These are phyloP conservation scores for Zaprionus obscuricornis DNA, from an alignment of 2,888 invertebrate genomes.

Conservation along the genomic window DNA sequence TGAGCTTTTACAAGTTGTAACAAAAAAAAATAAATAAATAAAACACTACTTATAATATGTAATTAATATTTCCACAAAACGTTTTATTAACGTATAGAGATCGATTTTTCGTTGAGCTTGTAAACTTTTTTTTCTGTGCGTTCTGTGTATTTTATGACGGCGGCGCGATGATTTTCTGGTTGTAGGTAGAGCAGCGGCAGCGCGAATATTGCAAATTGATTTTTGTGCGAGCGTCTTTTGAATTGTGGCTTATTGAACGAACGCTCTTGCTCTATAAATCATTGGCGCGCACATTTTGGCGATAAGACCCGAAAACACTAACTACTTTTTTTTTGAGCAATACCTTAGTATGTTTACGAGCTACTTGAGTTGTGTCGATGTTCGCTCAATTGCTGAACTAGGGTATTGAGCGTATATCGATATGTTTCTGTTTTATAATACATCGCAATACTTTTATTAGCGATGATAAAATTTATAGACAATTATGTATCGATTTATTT, in stretches of 20 bases:
- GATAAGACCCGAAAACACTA: slow-evolving; percentile 33
- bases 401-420: no score
- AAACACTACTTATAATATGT: slow-evolving; percentile 1
- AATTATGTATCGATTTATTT: no score
- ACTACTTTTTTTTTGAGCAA: slow-evolving; percentile 46
- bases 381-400: no score
- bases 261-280: slow-evolving; percentile 9
- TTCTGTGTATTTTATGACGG: slow-evolving; percentile 17
- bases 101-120: slow-evolving; percentile 32
- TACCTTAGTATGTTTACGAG: no score
- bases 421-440: no score
- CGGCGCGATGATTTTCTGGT: slow-evolving; percentile 22
- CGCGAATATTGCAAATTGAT: slow-evolving; percentile 44
- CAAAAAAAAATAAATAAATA: slow-evolving; percentile 19
- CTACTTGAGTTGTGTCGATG: no score
- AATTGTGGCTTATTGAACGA: slow-evolving; percentile 14
- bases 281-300: slow-evolving; percentile 45
- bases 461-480: no score
- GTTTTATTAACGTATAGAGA: slow-evolving; percentile 37
- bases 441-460: no score
- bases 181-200: slow-evolving; percentile 29
- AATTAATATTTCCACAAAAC: slow-evolving; percentile 16
- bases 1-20: neutral
- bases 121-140: slow-evolving; percentile 11
- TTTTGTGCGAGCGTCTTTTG: slow-evolving; percentile 32